Conservation (phyloP, 1,140 invertebrate species). For the Centruroides sculpturatus region DNA sequence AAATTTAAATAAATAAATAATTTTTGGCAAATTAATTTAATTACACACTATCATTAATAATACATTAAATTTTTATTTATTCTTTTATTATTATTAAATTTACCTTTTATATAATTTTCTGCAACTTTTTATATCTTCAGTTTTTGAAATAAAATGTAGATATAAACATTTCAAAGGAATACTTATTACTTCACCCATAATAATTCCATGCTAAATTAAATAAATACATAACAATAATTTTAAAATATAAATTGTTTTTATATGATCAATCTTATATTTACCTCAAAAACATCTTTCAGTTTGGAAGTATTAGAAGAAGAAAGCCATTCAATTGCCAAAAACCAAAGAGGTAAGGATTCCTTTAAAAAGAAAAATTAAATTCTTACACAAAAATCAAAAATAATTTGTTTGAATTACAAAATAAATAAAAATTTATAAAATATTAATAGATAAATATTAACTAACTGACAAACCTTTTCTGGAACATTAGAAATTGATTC, state of each 20-base stretch:
- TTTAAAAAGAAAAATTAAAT: neutral
- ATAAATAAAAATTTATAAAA: no score
- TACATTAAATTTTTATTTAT: no score
- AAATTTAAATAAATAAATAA: no score
- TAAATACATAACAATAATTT: neutral
- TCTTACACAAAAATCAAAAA: no score
- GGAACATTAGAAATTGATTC: no score
- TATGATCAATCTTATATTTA: neutral
- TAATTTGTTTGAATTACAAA: no score
- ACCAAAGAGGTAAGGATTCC: conserved; percentile 3
- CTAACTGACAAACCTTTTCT: no score
- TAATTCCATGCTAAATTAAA: conserved; percentile 1
- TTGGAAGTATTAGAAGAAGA: neutral
- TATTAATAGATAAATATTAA: no score
- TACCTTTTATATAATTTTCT: conserved; percentile 10
- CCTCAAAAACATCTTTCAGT: conserved; percentile 5
- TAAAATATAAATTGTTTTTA: no score
- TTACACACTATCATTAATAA: no score
- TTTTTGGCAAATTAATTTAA: no score
- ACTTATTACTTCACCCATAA: neutral
- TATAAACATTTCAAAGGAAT: conserved; percentile 9
- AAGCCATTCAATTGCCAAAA: conserved; percentile 6
- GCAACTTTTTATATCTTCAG: neutral
- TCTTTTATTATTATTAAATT: no score
- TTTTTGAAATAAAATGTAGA: neutral